These are phyloP conservation scores for Tylochromis polylepis DNA, from an alignment of 2,113 vertebrate species.

Conservation along the genomic window DNA sequence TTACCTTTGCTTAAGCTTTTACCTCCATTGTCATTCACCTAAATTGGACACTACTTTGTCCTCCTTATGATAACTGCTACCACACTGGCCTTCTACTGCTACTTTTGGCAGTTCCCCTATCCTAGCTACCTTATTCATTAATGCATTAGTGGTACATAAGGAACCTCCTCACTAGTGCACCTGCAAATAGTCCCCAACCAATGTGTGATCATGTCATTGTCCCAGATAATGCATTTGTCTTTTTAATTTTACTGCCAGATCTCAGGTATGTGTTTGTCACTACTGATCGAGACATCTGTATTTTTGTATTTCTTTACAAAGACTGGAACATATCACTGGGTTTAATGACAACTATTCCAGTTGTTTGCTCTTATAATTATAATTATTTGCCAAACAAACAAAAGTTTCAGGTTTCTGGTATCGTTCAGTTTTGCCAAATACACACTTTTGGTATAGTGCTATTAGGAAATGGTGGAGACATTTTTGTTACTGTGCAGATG, in stretches of 20 bases:
- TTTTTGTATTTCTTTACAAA: neutral
- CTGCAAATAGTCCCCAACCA: neutral
- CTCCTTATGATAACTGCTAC: neutral
- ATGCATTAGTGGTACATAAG: neutral
- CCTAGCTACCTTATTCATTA: neutral
- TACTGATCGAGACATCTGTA: neutral
- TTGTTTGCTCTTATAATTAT: neutral
- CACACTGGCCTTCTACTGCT: neutral
- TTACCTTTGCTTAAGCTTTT: neutral
- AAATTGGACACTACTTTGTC: neutral
- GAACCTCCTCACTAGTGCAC: neutral
- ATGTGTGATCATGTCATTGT: neutral
- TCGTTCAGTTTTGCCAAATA: neutral
- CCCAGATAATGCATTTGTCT: neutral
- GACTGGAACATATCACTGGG: neutral
- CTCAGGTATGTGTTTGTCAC: neutral
- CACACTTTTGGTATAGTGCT: neutral
- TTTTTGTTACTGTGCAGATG: neutral
- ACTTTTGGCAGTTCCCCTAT: neutral
- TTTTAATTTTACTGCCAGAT: neutral
- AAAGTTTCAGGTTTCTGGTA: neutral
- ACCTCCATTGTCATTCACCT: neutral
- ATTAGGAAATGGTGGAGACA: neutral
- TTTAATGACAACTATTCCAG: neutral
- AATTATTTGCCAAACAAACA: neutral